Conservation (phyloP, 2,113 vertebrate genomes). For the Lethenteron camtschaticum region DNA sequence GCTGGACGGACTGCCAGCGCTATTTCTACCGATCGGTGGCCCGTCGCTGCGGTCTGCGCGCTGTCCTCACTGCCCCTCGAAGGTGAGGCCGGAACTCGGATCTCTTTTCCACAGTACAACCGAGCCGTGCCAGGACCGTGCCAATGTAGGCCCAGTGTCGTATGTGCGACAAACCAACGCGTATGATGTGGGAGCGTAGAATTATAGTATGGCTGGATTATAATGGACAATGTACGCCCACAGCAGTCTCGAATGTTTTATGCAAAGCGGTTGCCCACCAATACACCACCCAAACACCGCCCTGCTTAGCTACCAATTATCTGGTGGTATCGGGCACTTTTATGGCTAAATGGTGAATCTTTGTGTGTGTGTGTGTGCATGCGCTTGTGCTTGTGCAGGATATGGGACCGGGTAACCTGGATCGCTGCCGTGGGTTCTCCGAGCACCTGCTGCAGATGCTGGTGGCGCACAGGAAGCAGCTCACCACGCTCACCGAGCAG, state of each 20-base stretch:
- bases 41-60: slow-evolving; percentile 33
- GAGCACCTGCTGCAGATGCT: slow-evolving; percentile 68
- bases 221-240: too few species aligned
- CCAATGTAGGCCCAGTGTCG: background rate
- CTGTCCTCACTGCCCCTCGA: slow-evolving; percentile 37
- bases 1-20: slow-evolving; percentile 76
- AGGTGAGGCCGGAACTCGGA: slow-evolving; percentile 26
- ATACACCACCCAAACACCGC: too few species aligned
- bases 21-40: slow-evolving; percentile 78
- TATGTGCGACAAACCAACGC: background rate
- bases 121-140: too few species aligned
- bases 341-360: too few species aligned
- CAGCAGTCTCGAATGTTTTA: too few species aligned
- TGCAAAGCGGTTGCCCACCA: too few species aligned
- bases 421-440: slow-evolving; percentile 65
- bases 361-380: too few species aligned
- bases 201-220: too few species aligned
- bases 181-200: background rate
- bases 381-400: slow-evolving; percentile 25
- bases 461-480: slow-evolving; percentile 39
- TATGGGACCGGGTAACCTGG: slow-evolving; percentile 41
- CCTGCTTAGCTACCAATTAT: too few species aligned
- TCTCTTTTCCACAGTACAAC: too few species aligned
- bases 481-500: slow-evolving; percentile 42
- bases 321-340: too few species aligned